Base-by-base conservation (phyloP, 2,113 vertebrate genomes). In the Gorsachius goisagi region DNA sequence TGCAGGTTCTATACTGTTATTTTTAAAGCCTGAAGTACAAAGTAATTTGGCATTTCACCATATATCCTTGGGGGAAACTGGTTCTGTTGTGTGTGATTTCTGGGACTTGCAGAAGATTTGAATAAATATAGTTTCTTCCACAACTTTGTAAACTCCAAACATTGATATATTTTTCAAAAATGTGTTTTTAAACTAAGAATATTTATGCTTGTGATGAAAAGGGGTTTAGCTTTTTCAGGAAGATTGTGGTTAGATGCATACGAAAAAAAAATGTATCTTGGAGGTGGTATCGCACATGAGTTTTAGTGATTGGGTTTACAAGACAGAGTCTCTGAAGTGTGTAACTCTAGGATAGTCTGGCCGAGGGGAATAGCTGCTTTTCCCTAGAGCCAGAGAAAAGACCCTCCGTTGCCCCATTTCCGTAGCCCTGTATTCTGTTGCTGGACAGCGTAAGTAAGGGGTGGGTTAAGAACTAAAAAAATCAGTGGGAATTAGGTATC, bases 21-120 rank as follows among this genome's bases (percentile, higher is more conserved):
- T 95, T 96, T 96, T 90, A 83, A 97, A 96, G 85, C 88, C 92
- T 62, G 62, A 73, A 90, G 78, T 89, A 81, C 85, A 89, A 96
- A 97, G 93, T 93, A 90, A 82, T 91, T 71, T 92, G 83, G 71
- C 95, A 95, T 91, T 93, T 97, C 85, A 68, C 89, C 52, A 20
- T 83, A 64, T 96, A 93, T 84, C 82, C 68, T 95, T 85, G 72
- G 84, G 84, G 88, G 16, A 76, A 85, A 66, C 47, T 37, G 53
- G 33, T 83, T 88, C 69, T 91, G 35, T 82, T 89, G 30, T 45
- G 68, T 87, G 78, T 26, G 28, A 58, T 92, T 94, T 94, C 50
- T 89, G 59, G 64, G 30, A 63, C 83, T 83, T 27, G 5, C 21
- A n/a, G 64, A 81, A 80, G 39, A 85, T 68, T 60, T 59, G 27